Conservation (phyloP, 2,113 vertebrate genomes). For the Tautogolabrus adspersus region DNA sequence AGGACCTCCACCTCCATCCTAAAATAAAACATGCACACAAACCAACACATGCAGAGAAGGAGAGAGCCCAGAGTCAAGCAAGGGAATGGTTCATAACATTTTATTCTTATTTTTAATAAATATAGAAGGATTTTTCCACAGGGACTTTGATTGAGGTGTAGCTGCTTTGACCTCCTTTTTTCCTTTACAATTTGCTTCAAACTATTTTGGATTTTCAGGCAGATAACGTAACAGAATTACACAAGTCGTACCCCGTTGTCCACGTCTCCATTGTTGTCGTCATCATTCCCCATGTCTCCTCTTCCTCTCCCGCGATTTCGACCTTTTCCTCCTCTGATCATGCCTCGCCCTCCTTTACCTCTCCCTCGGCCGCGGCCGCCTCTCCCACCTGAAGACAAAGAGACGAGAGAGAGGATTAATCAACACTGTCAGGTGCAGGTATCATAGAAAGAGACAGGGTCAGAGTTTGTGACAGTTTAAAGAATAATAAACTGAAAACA, state of each 20-base stretch:
- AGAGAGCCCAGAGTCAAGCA: neutral
- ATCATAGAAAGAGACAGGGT: neutral
- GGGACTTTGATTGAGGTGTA: no score
- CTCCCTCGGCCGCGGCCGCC: conserved; percentile 81
- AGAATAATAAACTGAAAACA: neutral
- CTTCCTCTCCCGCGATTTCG: conserved; percentile 87
- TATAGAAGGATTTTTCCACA: no score
- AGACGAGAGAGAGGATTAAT: neutral
- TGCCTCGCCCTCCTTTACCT: conserved; percentile 85
- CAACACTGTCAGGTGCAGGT: neutral
- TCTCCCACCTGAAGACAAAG: conserved; percentile 80
- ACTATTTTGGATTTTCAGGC: neutral
- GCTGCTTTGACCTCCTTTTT: neutral
- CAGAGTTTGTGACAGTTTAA: neutral
- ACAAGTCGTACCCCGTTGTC: conserved; percentile 87
- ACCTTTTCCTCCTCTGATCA: conserved; percentile 85
- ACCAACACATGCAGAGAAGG: neutral
- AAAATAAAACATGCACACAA: conserved; percentile 21
- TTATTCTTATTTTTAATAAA: no score
- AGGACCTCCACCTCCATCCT: conserved; percentile 68
- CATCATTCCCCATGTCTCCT: conserved; percentile 85
- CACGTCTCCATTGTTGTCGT: conserved; percentile 90
- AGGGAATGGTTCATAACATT: neutral
- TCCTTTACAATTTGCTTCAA: neutral
- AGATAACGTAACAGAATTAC: no score